Conservation (phyloP, 2,888 invertebrate species). For the Venustoraphidia nigricollis region DNA sequence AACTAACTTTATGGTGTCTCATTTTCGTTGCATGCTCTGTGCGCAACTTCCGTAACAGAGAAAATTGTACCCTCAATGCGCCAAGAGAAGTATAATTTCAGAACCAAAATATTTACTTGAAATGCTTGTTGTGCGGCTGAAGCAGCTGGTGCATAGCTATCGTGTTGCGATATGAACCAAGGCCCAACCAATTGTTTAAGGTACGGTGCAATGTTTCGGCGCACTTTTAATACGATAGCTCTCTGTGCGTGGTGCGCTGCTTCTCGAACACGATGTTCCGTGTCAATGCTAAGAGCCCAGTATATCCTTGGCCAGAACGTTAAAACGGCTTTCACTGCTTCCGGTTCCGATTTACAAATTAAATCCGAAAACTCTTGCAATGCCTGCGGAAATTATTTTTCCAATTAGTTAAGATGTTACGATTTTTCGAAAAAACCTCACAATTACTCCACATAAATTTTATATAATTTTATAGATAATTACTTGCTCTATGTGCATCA, state of each 20-base stretch:
- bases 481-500: too few relatives aligned
- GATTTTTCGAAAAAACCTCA: background rate
- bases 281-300: conserved; percentile 56
- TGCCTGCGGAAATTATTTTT: conserved; percentile 36
- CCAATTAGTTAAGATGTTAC: background rate
- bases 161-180: conserved; percentile 77
- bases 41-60: too few relatives aligned
- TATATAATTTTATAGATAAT: too few relatives aligned
- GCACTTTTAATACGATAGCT: conserved; percentile 46
- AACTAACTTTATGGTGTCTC: too few relatives aligned
- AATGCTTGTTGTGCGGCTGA: conserved; percentile 53
- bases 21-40: too few relatives aligned
- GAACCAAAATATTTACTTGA: conserved; percentile 24
- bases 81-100: too few relatives aligned
- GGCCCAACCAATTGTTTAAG: conserved; percentile 62
- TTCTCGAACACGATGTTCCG: conserved; percentile 73
- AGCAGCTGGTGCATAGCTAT: conserved; percentile 73
- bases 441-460: too few relatives aligned
- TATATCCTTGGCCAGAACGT: conserved; percentile 77
- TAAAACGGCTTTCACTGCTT: conserved; percentile 53
- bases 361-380: conserved; percentile 65
- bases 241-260: conserved; percentile 60
- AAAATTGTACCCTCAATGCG: too few relatives aligned
- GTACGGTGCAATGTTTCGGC: conserved; percentile 63
- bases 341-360: conserved; percentile 44